Evolutionary conservation across 2,888 invertebrate species (phyloP).

Genomic region (Drosophila helvetica): DNA sequence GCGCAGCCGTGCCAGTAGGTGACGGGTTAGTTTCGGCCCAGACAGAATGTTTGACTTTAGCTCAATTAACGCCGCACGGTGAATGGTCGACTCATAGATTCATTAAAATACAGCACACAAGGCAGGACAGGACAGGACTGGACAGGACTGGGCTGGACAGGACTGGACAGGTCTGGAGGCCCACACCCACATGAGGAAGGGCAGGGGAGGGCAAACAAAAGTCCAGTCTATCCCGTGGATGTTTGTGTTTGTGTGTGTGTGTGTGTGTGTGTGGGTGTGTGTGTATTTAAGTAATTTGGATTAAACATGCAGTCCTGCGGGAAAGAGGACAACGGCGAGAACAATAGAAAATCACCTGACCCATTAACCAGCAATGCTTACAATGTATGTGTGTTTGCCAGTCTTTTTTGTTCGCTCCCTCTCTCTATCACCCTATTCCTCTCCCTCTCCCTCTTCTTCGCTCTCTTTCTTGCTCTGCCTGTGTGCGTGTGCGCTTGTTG

Average conservation of each 20-base stretch:
- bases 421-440: background rate
- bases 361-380: constrained; percentile 69
- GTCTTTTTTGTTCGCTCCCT: background rate
- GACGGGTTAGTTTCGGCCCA: constrained; percentile 38
- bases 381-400: constrained; percentile 30
- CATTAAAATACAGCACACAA: constrained; percentile 67
- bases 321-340: constrained; percentile 53
- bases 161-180: constrained; percentile 24
- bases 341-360: constrained; percentile 78
- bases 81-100: constrained; percentile 70
- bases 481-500: constrained; percentile 13
- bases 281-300: constrained; percentile 76
- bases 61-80: constrained; percentile 72
- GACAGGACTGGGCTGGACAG: constrained; percentile 16
- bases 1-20: background rate
- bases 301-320: constrained; percentile 71
- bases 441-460: background rate
- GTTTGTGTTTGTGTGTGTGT: constrained; percentile 44
- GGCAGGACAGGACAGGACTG: constrained; percentile 31
- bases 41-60: constrained; percentile 67
- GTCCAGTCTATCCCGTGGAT: constrained; percentile 16
- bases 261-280: constrained; percentile 30
- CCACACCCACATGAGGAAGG: constrained; percentile 34
- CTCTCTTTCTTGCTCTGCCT: background rate
- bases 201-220: constrained; percentile 49